phyloP scores from a whole-genome alignment of 1,140 invertebrate genomes.

The Nasonia giraulti region DNA sequence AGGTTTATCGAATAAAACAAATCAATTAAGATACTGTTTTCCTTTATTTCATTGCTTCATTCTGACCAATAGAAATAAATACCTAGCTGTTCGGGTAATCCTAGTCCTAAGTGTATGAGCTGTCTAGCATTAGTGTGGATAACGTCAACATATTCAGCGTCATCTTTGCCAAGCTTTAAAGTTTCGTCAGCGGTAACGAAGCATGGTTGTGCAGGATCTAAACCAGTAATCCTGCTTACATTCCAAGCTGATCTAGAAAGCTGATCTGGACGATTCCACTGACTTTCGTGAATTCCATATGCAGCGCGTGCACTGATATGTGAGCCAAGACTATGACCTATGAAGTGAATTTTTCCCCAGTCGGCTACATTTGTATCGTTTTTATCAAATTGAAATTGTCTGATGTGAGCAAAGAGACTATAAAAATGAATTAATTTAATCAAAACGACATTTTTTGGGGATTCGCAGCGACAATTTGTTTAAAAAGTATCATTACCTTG shows the following conservation, averaged over 20 bases:
- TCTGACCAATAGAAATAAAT: neutral
- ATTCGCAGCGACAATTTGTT: no score
- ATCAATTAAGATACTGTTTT: no score
- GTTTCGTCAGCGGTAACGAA: slow-evolving; percentile 72
- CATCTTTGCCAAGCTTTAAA: slow-evolving; percentile 75
- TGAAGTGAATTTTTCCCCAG: slow-evolving; percentile 64
- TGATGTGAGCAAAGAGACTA: no score
- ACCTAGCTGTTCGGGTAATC: slow-evolving; percentile 75
- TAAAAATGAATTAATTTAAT: no score
- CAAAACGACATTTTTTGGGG: no score
- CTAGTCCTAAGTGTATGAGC: slow-evolving; percentile 74
- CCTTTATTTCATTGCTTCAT: neutral
- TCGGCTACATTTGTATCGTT: no score
- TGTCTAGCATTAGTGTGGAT: slow-evolving; percentile 79
- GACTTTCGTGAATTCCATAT: slow-evolving; percentile 61
- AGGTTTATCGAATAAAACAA: no score
- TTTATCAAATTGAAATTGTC: slow-evolving; percentile 57
- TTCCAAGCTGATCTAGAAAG: slow-evolving; percentile 67
- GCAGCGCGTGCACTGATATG: slow-evolving; percentile 76
- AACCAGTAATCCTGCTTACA: slow-evolving; percentile 71
- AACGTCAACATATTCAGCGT: slow-evolving; percentile 81
- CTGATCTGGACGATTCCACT: no score
- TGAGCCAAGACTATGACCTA: slow-evolving; percentile 80
- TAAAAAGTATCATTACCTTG: slow-evolving; percentile 64
- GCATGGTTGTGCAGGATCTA: slow-evolving; percentile 81